These are phyloP conservation scores for Esox lucius DNA, from an alignment of 2,797 vertebrate species.

Conservation along the genomic window DNA sequence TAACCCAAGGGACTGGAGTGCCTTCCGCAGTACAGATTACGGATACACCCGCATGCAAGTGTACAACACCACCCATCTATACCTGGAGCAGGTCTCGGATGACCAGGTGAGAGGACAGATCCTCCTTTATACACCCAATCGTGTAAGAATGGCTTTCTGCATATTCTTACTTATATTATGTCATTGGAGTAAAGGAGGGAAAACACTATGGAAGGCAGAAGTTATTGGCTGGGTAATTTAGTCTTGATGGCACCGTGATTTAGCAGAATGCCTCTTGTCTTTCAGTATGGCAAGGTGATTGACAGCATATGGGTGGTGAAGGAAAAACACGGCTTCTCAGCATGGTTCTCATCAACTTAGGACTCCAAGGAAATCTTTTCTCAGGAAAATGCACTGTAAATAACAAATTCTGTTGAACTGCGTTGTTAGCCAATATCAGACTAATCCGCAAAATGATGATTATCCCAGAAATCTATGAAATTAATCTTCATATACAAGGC, in stretches of 20 bases:
- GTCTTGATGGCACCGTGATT: not conserved
- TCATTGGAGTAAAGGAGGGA: not conserved
- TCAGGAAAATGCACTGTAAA: slow-evolving; percentile 50
- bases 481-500: not conserved
- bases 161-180: not conserved
- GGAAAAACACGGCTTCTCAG: slow-evolving; percentile 68
- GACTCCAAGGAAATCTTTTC: slow-evolving; percentile 15
- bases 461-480: not conserved
- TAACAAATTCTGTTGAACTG: slow-evolving; percentile 16
- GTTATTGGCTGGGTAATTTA: not conserved
- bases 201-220: not conserved
- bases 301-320: slow-evolving; percentile 86
- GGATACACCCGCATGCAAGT: slow-evolving; percentile 84
- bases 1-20: slow-evolving; percentile 82
- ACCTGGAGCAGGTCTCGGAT: slow-evolving; percentile 89
- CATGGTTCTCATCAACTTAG: slow-evolving; percentile 70
- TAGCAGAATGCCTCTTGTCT: slow-evolving; percentile 28
- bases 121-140: not conserved
- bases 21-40: slow-evolving; percentile 82
- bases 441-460: slow-evolving; percentile 4
- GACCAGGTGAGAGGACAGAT: slow-evolving; percentile 78
- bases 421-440: slow-evolving; percentile 22
- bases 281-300: slow-evolving; percentile 84
- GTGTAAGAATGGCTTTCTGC: not conserved
- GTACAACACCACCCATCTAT: slow-evolving; percentile 81